phyloP scores from a whole-genome alignment of 2,888 invertebrate genomes.

The Dolomedes plantarius region DNA sequence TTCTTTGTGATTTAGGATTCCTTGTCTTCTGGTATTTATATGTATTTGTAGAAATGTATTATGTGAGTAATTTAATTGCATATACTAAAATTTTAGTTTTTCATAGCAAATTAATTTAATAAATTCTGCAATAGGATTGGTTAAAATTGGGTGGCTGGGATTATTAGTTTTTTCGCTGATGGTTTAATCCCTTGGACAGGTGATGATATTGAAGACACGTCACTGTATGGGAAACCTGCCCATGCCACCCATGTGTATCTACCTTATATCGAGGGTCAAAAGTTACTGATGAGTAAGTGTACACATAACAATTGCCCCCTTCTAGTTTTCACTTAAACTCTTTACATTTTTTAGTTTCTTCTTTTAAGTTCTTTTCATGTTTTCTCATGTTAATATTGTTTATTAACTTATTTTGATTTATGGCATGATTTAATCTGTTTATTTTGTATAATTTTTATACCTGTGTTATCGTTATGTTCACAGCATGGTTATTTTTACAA shows the following conservation, averaged over 20 bases:
- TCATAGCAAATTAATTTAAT: neutral
- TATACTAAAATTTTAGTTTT: neutral
- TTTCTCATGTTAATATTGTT: constrained; percentile 6
- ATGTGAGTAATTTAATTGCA: neutral
- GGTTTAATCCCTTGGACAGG: constrained; percentile 73
- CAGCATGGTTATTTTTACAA: neutral
- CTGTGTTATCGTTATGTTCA: neutral
- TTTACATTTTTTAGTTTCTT: constrained; percentile 49
- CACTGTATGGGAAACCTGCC: constrained; percentile 83
- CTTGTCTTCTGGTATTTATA: neutral
- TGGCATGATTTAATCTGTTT: neutral
- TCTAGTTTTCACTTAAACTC: constrained; percentile 69
- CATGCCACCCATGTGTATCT: constrained; percentile 88
- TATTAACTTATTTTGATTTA: neutral
- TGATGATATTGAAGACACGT: constrained; percentile 78
- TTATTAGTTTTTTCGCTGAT: constrained; percentile 56
- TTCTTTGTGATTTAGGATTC: neutral
- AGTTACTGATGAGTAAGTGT: constrained; percentile 87
- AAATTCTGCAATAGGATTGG: neutral
- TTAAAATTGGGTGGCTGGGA: constrained; percentile 66
- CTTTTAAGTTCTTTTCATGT: constrained; percentile 26
- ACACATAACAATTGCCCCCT: constrained; percentile 69
- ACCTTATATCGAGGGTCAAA: constrained; percentile 87
- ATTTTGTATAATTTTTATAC: neutral
- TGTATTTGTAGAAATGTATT: neutral